These are phyloP conservation scores for Nannospalax galili DNA, from an alignment of 2,113 vertebrate genomes.

Conservation along the genomic window DNA sequence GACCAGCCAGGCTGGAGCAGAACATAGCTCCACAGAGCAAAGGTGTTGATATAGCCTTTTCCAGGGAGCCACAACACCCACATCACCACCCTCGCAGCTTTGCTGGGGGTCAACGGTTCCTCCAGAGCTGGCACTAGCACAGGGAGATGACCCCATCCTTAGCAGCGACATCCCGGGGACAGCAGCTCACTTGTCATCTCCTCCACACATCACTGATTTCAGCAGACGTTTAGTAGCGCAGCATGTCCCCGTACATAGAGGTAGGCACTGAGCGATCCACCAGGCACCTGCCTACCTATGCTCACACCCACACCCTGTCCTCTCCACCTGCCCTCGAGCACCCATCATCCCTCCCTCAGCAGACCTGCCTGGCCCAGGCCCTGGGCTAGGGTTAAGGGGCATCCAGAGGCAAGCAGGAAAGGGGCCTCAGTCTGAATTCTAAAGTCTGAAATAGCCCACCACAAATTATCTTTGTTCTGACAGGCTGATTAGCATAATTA, in stretches of 20 bases:
- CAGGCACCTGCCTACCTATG: neutral
- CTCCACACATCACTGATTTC: neutral
- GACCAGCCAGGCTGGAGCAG: too few relatives aligned
- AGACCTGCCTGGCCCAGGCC: neutral
- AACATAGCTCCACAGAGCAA: too few relatives aligned
- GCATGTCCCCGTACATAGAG: neutral
- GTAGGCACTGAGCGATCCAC: neutral
- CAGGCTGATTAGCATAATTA: slow-evolving; percentile 82
- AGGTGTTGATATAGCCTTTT: neutral
- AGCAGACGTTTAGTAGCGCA: neutral
- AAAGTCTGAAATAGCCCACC: slow-evolving; percentile 75
- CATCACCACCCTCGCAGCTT: neutral
- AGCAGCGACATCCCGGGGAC: neutral
- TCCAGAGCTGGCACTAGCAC: neutral
- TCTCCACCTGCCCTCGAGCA: neutral
- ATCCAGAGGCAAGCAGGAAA: slow-evolving; percentile 27
- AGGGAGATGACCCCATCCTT: neutral
- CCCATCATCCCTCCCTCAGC: neutral
- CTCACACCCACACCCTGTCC: neutral
- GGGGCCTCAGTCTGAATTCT: slow-evolving; percentile 64
- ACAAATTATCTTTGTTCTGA: slow-evolving; percentile 81
- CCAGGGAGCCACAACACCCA: neutral
- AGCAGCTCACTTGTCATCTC: neutral
- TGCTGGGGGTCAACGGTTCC: neutral
- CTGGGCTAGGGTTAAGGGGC: slow-evolving; percentile 19